These are phyloP conservation scores for Glaucidium brasilianum DNA, from an alignment of 2,113 vertebrate genomes.

Conservation along the genomic window DNA sequence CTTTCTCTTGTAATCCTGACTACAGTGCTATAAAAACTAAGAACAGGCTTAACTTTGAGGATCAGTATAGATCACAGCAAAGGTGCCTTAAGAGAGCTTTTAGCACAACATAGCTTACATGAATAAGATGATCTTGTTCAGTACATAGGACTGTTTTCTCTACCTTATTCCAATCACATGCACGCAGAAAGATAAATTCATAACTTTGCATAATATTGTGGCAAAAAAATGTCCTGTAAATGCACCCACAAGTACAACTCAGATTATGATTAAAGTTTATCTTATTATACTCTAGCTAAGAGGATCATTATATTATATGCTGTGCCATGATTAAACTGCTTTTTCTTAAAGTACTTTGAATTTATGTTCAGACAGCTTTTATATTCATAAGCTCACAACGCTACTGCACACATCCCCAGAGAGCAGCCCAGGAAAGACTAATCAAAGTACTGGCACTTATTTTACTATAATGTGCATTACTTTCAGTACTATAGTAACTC, in stretches of 20 bases:
- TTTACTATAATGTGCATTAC: constrained; percentile 11
- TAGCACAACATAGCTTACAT: neutral
- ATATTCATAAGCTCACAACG: neutral
- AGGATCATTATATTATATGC: constrained; percentile 40
- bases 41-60: neutral
- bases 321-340: neutral
- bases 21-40: neutral
- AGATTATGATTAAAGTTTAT: constrained; percentile 52
- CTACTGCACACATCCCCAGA: neutral
- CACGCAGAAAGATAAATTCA: constrained; percentile 5
- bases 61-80: neutral
- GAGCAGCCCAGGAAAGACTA: constrained; percentile 1
- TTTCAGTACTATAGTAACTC: constrained; percentile 16
- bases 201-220: constrained; percentile 42
- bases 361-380: neutral
- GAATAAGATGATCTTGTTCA: neutral
- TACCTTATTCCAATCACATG: neutral
- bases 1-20: neutral
- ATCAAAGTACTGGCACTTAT: constrained; percentile 6
- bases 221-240: constrained; percentile 39
- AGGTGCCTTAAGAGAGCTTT: neutral
- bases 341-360: neutral
- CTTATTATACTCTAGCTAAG: constrained; percentile 26
- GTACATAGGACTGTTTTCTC: neutral
- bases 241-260: neutral